Percentiles rank a stretch among this genome's conserved stretches.
Evolutionary conservation across 2,113 vertebrate genomes (phyloP).

Genomic region (Labrus mixtus): DNA sequence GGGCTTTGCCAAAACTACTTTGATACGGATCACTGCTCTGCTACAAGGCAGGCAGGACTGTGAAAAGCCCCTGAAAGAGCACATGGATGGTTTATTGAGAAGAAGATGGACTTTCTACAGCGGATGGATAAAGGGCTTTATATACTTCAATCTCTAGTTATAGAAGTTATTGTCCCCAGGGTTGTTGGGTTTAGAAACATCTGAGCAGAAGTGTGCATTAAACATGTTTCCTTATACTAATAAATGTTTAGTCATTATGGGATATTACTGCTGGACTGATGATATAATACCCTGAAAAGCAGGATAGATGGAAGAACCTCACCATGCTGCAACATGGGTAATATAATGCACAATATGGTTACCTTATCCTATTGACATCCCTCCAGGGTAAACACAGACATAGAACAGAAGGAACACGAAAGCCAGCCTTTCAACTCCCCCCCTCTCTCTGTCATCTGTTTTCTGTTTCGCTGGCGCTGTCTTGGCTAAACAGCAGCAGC

Average conservation of each 20-base stretch:
- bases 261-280: slow-evolving; percentile 17
- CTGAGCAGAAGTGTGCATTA: background rate
- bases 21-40: slow-evolving; percentile 53
- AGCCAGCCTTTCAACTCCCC: slow-evolving; percentile 51
- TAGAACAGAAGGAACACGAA: slow-evolving; percentile 70
- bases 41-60: slow-evolving; percentile 48
- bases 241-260: slow-evolving; percentile 17
- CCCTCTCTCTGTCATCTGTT: slow-evolving; percentile 75
- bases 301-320: slow-evolving; percentile 38
- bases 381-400: slow-evolving; percentile 74
- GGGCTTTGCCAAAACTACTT: slow-evolving; percentile 60
- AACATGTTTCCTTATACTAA: slow-evolving; percentile 10
- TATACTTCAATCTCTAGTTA: background rate
- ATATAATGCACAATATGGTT: slow-evolving; percentile 65
- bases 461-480: slow-evolving; percentile 72
- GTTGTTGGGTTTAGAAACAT: background rate
- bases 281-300: slow-evolving; percentile 39
- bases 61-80: slow-evolving; percentile 18
- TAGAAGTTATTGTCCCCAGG: background rate
- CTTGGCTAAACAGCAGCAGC: slow-evolving; percentile 74
- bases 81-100: slow-evolving; percentile 16
- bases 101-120: slow-evolving; percentile 32
- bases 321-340: slow-evolving; percentile 40
- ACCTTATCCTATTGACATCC: slow-evolving; percentile 64
- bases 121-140: slow-evolving; percentile 8